phyloP scores from a whole-genome alignment of 2,797 vertebrate genomes.

The Chaenodraco wilsoni region DNA sequence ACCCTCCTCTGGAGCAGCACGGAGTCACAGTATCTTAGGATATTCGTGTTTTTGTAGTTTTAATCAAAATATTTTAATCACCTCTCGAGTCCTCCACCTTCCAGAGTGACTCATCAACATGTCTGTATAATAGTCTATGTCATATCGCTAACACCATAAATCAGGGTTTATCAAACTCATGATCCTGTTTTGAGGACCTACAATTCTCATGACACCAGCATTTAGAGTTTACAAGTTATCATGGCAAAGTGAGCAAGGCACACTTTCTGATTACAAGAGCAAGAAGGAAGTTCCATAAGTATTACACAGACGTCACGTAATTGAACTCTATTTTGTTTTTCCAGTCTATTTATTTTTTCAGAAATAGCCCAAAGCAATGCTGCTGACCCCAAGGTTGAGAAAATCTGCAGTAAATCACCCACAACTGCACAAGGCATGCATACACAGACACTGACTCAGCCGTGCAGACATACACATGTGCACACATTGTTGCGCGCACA shows the following conservation, averaged over 20 bases:
- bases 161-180: constrained; percentile 23
- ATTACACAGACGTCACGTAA: neutral
- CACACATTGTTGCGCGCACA: constrained; percentile 26
- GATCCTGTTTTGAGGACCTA: constrained; percentile 23
- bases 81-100: constrained; percentile 9
- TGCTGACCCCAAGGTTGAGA: constrained; percentile 27
- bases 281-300: neutral
- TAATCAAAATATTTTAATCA: constrained; percentile 6
- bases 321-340: constrained; percentile 36
- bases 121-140: constrained; percentile 24
- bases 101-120: constrained; percentile 40
- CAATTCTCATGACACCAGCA: constrained; percentile 30
- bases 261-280: constrained; percentile 30
- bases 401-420: constrained; percentile 52
- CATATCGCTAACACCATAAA: constrained; percentile 16
- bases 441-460: constrained; percentile 65
- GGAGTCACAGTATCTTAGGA: constrained; percentile 12
- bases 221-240: constrained; percentile 26
- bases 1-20: constrained; percentile 18
- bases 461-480: constrained; percentile 30
- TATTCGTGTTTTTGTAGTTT: constrained; percentile 28
- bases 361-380: constrained; percentile 8
- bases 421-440: constrained; percentile 30
- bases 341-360: constrained; percentile 34
- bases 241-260: constrained; percentile 16